Base-by-base conservation (phyloP, 2,888 invertebrate species). In the Perizoma affinitatum region DNA sequence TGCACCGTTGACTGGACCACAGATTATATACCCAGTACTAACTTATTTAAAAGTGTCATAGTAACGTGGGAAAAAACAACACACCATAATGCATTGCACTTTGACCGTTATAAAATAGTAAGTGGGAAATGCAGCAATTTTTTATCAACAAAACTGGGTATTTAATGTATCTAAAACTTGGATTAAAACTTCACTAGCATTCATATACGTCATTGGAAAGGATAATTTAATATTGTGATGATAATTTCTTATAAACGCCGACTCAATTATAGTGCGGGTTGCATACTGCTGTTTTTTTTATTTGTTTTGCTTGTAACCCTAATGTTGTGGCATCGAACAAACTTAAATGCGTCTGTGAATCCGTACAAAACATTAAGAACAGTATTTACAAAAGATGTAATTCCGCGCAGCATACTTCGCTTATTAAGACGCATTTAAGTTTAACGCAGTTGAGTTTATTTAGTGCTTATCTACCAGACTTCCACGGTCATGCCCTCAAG, bases 401-500 rank as follows among this genome's bases (percentile, higher is more conserved):
- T 22, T 22, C 22, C 22, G 22, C 22, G 22, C 22, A 22, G 22
- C 3, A 22, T 22, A 22, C 22, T 22, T 22, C 22, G 22, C 22
- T 44, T 22, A 43, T 11, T 11, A 44, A 38, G 38, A 22, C n/a
- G 42, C 45, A 54, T 42, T 60, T 45, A 11, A 47, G 11, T 47
- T 51, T 49, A 40, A 46, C 51, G 8, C 53, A 8, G 45, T 48
- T 47, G 40, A 45, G 68, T 58, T 80, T 67, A 74, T 73, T 80
- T 78, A 75, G 83, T 83, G 79, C 76, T 81, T 74, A 79, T 76
- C 76, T 76, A 75, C 74, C 76, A 90, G 90, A 89, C 73, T 81
- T 75, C 93, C 94, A 93, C 89, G 94, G 94, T 82, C 93, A 90
- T 87, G 90, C 94, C 78, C 93, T 94, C 91, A 95, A 95, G 92